Base-by-base conservation (phyloP, 2,797 vertebrate genomes). In the Sphaeramia orbicularis region DNA sequence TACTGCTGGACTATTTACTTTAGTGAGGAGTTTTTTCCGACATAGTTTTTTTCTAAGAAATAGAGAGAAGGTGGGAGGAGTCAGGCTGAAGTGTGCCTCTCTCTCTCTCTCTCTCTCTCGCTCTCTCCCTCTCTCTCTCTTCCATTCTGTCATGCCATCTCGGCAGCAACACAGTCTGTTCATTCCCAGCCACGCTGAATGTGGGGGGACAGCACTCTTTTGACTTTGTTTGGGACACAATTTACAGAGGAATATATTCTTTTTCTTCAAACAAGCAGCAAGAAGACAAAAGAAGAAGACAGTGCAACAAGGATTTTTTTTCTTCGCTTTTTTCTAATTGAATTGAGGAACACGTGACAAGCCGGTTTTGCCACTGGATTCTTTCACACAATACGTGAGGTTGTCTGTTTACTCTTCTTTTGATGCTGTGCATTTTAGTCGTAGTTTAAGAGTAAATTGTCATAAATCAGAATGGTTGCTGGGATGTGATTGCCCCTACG, bases 401-500 rank as follows among this genome's bases (percentile, higher is more conserved):
- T 81, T 83, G 58, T 85, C 65, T 74, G 53, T 69, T 69, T 90
- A 68, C 7, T 74, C 71, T 63, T 74, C 48, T 19, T 80, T 77
- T 74, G 55, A 51, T 58, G 19, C 67, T 75, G 58, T 74, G 49
- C 45, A 51, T 62, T 74, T 80, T 54, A 57, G 54, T 79, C 69
- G 85, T 48, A 42, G 27, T 51, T 77, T 82, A 45, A 65, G 44
- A 64, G 40, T 70, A 43, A 71, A 74, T 74, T 74, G 47, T 79
- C 52, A 75, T 62, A 65, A 78, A 85, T 53, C 76, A 94, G 86
- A 92, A 99, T 99, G 97, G 97, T 99, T 92, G 97, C 97, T 1
- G 97, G 97, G 86, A 99, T 98, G 96, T 87, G 98, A 76, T 97
- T 98, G 97, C 96, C 97, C 10, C 85, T 95, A 88, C 90, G 92